Evolutionary conservation across 2,113 vertebrate genomes (phyloP).

Genomic region (Anser cygnoides): DNA sequence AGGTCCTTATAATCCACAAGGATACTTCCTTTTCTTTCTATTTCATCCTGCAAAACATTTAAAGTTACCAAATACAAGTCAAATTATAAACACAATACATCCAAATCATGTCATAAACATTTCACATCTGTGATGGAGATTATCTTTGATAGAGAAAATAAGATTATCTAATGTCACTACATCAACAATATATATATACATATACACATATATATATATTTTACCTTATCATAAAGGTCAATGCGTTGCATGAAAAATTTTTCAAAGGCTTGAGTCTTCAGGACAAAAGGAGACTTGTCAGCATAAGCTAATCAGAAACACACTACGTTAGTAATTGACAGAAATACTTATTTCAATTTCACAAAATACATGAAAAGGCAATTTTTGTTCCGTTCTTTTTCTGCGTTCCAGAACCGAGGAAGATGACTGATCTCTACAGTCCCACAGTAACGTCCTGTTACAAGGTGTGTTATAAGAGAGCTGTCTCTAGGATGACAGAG

Average conservation of each 20-base stretch:
- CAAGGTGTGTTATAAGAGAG: neutral
- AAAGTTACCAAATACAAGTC: neutral
- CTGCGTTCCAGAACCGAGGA: neutral
- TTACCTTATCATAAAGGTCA: slow-evolving; percentile 95
- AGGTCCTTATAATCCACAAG: slow-evolving; percentile 94
- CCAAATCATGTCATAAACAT: neutral
- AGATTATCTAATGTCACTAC: neutral
- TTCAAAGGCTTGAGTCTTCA: slow-evolving; percentile 93
- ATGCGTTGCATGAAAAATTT: slow-evolving; percentile 88
- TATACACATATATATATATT: neutral
- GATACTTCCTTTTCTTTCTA: slow-evolving; percentile 96
- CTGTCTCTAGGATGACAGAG: neutral
- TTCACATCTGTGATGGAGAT: neutral
- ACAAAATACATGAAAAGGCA: neutral
- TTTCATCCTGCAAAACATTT: slow-evolving; percentile 87
- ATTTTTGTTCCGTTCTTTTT: neutral
- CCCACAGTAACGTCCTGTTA: neutral
- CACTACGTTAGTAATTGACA: neutral
- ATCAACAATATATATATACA: neutral
- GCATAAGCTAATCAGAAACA: slow-evolving; percentile 83
- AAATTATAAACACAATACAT: neutral
- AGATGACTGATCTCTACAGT: neutral
- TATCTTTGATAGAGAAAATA: neutral
- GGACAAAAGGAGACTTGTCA: slow-evolving; percentile 82
- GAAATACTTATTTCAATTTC: neutral